Conservation (phyloP, 2,888 invertebrate species). For the Perithous albicinctus region DNA sequence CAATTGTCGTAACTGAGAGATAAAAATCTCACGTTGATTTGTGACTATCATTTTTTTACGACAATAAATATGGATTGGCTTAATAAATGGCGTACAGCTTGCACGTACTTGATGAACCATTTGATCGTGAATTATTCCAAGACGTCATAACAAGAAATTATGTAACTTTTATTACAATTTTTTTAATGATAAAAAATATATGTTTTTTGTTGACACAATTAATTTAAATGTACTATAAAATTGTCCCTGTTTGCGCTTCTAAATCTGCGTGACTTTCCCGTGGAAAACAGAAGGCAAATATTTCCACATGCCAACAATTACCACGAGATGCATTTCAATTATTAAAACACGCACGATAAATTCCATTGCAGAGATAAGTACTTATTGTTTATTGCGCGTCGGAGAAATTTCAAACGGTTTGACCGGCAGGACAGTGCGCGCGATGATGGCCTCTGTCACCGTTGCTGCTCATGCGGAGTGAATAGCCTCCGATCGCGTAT, state of each 20-base stretch:
- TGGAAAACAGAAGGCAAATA: neutral
- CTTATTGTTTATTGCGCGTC: constrained; percentile 25
- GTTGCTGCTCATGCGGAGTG: constrained; percentile 32
- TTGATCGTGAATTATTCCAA: neutral
- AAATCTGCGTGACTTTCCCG: neutral
- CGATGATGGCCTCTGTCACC: constrained; percentile 30
- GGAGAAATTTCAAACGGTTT: constrained; percentile 38
- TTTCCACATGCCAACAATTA: neutral
- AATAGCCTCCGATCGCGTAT: constrained; percentile 43
- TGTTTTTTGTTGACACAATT: too few relatives aligned
- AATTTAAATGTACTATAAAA: too few relatives aligned
- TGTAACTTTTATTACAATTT: too few relatives aligned
- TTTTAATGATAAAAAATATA: neutral
- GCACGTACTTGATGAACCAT: neutral
- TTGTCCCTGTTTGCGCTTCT: too few relatives aligned
- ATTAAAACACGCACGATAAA: constrained; percentile 21
- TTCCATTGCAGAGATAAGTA: constrained; percentile 26
- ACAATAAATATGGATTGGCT: neutral
- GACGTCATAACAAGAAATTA: too few relatives aligned
- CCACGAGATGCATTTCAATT: constrained; percentile 28
- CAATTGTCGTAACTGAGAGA: constrained; percentile 24
- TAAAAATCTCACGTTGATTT: constrained; percentile 32
- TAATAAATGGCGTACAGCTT: neutral
- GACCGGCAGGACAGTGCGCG: neutral
- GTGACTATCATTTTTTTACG: constrained; percentile 8